Percentiles rank a stretch among this genome's conserved stretches.
Conservation (phyloP, 2,888 invertebrate genomes). For the Conomelus anceps region DNA sequence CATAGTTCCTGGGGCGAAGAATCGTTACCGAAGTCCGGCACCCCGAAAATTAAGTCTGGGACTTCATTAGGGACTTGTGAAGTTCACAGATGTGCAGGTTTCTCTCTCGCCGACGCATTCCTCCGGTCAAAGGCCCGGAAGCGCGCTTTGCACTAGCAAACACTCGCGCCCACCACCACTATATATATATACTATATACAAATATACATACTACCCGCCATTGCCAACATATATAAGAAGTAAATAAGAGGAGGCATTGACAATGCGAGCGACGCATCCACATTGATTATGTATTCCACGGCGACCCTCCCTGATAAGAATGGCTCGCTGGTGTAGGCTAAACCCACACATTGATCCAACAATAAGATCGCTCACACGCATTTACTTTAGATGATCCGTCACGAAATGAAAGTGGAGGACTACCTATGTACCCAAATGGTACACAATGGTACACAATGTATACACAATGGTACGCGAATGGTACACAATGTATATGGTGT, state of each 20-base stretch:
- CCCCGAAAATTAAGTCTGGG: neutral
- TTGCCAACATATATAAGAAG: neutral
- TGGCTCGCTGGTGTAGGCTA: neutral
- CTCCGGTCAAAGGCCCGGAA: neutral
- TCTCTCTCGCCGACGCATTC: neutral
- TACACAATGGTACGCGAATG: too few relatives aligned
- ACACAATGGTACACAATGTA: too few relatives aligned
- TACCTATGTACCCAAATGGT: neutral
- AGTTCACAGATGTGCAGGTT: neutral
- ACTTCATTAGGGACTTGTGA: neutral
- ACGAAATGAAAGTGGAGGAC: neutral
- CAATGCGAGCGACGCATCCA: neutral
- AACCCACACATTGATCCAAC: neutral
- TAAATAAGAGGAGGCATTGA: neutral
- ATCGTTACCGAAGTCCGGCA: neutral
- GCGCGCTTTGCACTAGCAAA: neutral
- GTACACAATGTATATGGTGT: too few relatives aligned
- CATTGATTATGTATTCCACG: neutral
- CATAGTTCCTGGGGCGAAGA: neutral
- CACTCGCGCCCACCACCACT: neutral
- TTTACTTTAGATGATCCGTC: neutral
- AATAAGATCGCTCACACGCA: neutral
- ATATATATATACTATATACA: neutral
- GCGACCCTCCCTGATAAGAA: neutral
- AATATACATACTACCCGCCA: neutral